Conservation (phyloP, 1,140 invertebrate species). For the Arctopsyche grandis region DNA sequence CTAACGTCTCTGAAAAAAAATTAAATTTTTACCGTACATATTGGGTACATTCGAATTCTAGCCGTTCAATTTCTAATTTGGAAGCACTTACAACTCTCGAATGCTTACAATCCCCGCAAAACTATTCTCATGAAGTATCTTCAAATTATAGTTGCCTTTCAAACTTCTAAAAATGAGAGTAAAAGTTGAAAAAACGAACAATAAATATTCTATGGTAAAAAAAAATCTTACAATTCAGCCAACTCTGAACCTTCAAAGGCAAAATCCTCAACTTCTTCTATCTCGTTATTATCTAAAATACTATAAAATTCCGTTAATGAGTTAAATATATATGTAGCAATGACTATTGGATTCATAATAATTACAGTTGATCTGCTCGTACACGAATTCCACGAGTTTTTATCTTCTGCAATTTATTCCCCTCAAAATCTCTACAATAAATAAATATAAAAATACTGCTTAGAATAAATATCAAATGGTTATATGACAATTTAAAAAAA, state of each 20-base stretch:
- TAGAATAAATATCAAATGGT: neutral
- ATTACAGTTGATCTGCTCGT: constrained; percentile 49
- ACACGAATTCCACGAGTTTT: constrained; percentile 42
- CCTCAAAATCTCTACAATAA: constrained; percentile 50
- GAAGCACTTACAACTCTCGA: constrained; percentile 48
- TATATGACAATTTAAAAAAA: constrained; percentile 1
- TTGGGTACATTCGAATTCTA: too few relatives aligned
- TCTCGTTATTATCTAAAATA: constrained; percentile 71
- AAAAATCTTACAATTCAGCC: constrained; percentile 73
- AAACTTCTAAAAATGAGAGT: constrained; percentile 45
- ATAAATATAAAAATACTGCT: neutral
- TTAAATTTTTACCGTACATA: too few relatives aligned
- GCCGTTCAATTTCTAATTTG: neutral
- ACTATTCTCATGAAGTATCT: constrained; percentile 36
- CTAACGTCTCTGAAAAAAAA: constrained; percentile 68
- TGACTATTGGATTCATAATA: too few relatives aligned
- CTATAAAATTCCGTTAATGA: constrained; percentile 56
- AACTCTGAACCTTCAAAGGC: constrained; percentile 76
- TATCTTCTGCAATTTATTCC: constrained; percentile 48
- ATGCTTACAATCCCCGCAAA: constrained; percentile 50
- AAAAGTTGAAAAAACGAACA: neutral
- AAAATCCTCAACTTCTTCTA: constrained; percentile 69
- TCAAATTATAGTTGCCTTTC: constrained; percentile 46
- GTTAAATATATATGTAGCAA: neutral
- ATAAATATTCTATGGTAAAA: too few relatives aligned